Evolutionary conservation across 2,113 vertebrate genomes (phyloP).

Genomic region (Hippocampus comes): DNA sequence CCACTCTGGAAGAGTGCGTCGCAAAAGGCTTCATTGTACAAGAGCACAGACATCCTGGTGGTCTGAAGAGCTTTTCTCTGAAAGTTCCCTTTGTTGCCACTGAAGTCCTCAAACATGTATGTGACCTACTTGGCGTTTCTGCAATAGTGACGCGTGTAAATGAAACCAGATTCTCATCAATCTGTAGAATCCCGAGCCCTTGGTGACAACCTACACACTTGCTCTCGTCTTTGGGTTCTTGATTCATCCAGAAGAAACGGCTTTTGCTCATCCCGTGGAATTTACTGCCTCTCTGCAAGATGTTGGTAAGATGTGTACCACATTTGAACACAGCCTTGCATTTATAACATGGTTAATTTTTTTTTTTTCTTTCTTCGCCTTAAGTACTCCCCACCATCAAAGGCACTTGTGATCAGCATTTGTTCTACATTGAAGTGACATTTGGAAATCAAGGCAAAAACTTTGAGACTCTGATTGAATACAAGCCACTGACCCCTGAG

Average conservation of each 20-base stretch:
- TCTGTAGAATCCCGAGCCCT: conserved; percentile 50
- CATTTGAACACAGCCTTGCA: neutral
- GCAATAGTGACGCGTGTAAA: neutral
- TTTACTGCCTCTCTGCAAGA: conserved; percentile 51
- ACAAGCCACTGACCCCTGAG: conserved; percentile 27
- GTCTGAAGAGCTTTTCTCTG: conserved; percentile 64
- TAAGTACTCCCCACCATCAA: conserved; percentile 56
- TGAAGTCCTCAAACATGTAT: conserved; percentile 69
- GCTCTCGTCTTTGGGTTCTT: conserved; percentile 61
- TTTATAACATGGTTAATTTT: neutral
- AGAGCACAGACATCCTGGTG: conserved; percentile 58
- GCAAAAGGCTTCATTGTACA: conserved; percentile 58
- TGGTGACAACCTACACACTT: conserved; percentile 52
- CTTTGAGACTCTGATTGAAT: conserved; percentile 51
- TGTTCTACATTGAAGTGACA: conserved; percentile 52
- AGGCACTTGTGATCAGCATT: conserved; percentile 62
- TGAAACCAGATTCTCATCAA: accelerated
- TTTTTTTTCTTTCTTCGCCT: neutral
- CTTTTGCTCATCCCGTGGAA: conserved; percentile 47
- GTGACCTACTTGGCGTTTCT: neutral
- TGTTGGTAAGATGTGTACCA: conserved; percentile 50
- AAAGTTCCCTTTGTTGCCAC: conserved; percentile 65
- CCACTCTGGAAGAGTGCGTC: conserved; percentile 61
- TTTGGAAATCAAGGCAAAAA: conserved; percentile 53
- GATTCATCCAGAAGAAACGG: conserved; percentile 57